Base-by-base conservation (phyloP, 2,113 vertebrate species). In the Sardina pilchardus region DNA sequence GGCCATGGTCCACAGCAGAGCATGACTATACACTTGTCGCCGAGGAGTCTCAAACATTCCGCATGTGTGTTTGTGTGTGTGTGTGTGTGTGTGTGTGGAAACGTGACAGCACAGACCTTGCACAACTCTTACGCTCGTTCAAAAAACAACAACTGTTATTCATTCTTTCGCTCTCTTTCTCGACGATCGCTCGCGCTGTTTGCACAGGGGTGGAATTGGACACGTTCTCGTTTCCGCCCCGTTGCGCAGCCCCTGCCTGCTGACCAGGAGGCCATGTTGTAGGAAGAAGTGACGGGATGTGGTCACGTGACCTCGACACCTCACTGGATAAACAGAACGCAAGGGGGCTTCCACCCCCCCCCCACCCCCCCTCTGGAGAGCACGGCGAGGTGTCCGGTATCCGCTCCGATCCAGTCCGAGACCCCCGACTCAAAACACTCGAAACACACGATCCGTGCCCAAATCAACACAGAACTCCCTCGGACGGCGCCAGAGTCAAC, bases 311-410 rank as follows among this genome's bases (percentile, higher is more conserved):
- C 26, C 85, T 84, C 81, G 53, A 16, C 78, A 83, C 34, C 21
- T 44, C 10, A 8, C 71, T 78, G 53, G 48, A 88, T 82, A 86
- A 88, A 86, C 24, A 3, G 85, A 84, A 4, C 4, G 39, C 50
- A 63, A 34, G 71, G 71, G 34, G 63, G 8, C 63, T 14, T 34
- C 63, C 63, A 30, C 26, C 63, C n/a, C 12, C 26, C 26, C 3
- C 53, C 19, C 53, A 2, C 4, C 19, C 53, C 19, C 53, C 19
- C 30, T 78, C 71, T 1, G 16, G 85, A 84, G 85, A 83, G 53
- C 81, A 50, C 34, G 45, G 85, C 50, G 26, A 17, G 82, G 87
- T 86, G 83, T 86, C 81, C 39, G 34, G 39, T 88, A 82, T 88
- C 82, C 17, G 17, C 21, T 82, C 26, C 30, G 30, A 24, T 34